phyloP scores from a whole-genome alignment of 2,113 vertebrate species.

The Plecturocebus donacophilus region DNA sequence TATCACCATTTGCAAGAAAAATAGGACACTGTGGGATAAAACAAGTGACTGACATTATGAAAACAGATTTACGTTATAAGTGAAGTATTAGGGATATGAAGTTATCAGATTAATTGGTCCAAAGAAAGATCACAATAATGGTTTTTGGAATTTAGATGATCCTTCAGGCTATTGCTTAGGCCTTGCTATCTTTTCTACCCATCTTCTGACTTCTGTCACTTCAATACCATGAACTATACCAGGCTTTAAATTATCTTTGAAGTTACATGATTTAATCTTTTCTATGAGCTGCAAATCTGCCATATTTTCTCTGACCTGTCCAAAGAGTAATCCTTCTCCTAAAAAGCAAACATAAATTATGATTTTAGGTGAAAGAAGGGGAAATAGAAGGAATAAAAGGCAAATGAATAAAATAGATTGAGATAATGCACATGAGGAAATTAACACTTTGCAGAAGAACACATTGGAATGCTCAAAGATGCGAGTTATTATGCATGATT shows the following conservation, averaged over 20 bases:
- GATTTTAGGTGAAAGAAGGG: background rate
- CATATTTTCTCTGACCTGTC: slow-evolving; percentile 27
- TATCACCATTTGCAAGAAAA: background rate
- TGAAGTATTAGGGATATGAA: slow-evolving; percentile 2
- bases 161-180: background rate
- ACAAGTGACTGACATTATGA: background rate
- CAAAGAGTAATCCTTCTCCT: slow-evolving; percentile 40
- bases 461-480: slow-evolving; percentile 3
- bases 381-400: background rate
- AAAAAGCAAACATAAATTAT: slow-evolving; percentile 49
- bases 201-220: background rate
- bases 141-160: background rate
- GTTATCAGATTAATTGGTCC: background rate
- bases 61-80: background rate
- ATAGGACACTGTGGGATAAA: background rate
- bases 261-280: slow-evolving; percentile 46
- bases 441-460: background rate
- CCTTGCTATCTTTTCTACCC: background rate
- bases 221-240: background rate
- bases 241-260: slow-evolving; percentile 44
- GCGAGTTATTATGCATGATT: slow-evolving; percentile 19
- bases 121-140: background rate
- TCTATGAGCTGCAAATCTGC: slow-evolving; percentile 51
- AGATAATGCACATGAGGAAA: background rate
- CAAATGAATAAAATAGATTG: slow-evolving; percentile 10